phyloP scores from a whole-genome alignment of 2,797 vertebrate genomes.

The Pseudotriccus pelzelni region DNA sequence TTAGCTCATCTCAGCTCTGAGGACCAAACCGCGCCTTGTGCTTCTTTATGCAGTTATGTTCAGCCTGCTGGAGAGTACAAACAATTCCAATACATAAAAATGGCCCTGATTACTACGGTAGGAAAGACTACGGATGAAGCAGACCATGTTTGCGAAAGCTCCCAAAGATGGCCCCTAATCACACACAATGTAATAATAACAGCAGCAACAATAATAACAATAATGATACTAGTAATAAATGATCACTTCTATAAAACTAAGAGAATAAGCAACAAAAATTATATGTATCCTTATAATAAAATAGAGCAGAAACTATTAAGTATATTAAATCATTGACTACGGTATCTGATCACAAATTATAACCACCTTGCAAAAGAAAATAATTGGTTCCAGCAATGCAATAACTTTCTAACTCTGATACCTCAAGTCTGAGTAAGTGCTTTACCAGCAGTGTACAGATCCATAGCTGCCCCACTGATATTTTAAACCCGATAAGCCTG shows the following conservation, averaged over 20 bases:
- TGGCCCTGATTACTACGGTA: neutral
- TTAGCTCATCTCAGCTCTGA: neutral
- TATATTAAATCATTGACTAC: neutral
- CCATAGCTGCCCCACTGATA: neutral
- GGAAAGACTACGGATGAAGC: neutral
- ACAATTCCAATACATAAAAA: neutral
- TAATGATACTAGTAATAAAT: neutral
- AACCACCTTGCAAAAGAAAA: neutral
- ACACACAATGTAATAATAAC: neutral
- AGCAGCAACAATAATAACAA: neutral
- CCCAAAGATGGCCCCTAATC: neutral
- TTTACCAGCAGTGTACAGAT: neutral
- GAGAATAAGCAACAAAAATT: neutral
- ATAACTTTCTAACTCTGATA: neutral
- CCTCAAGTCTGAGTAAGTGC: neutral
- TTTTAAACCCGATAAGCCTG: neutral
- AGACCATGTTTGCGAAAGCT: neutral
- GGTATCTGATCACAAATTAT: neutral
- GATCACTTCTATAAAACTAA: neutral
- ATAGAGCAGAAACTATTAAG: neutral
- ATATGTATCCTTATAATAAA: neutral
- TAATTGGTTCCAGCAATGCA: neutral
- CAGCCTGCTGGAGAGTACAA: neutral
- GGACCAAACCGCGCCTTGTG: neutral
- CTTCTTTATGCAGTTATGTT: neutral